Percentiles rank a stretch among this genome's conserved stretches.
Evolutionary conservation across 2,113 vertebrate species (phyloP).

Genomic region (Tyto alba): DNA sequence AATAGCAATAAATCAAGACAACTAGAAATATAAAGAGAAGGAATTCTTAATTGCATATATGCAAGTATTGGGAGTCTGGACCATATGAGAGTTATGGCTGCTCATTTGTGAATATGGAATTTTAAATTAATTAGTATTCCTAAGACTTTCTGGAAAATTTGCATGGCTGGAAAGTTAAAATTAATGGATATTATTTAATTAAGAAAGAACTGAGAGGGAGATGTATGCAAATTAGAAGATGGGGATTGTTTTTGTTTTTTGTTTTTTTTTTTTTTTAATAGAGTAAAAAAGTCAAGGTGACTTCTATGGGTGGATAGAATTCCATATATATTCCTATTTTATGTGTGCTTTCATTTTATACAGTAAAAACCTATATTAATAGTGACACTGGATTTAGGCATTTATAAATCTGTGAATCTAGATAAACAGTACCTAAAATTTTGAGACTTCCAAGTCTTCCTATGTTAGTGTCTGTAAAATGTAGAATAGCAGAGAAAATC

Average conservation of each 20-base stretch:
- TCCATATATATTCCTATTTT: not conserved
- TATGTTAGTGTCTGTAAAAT: not conserved
- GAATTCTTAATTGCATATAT: not conserved
- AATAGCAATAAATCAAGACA: not conserved
- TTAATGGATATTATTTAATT: not conserved
- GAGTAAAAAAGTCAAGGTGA: not conserved
- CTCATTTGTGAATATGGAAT: not conserved
- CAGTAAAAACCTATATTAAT: not conserved
- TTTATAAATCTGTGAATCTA: not conserved
- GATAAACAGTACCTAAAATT: not conserved
- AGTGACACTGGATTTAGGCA: not conserved
- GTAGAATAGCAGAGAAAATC: not conserved
- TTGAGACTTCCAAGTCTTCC: not conserved
- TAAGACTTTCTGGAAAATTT: not conserved
- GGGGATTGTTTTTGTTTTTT: not conserved
- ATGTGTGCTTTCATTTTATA: not conserved
- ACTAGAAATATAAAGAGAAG: not conserved
- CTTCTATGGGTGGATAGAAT: not conserved
- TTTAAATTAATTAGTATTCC: not conserved
- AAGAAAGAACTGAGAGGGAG: not conserved
- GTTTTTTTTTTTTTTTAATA: not conserved
- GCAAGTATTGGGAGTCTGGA: not conserved
- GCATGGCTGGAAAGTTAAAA: not conserved
- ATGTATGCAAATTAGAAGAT: not conserved
- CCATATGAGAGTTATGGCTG: not conserved